Percentiles rank a stretch among this genome's conserved stretches.
phyloP scores from a whole-genome alignment of 2,888 invertebrate species.

The Amiota minor region DNA sequence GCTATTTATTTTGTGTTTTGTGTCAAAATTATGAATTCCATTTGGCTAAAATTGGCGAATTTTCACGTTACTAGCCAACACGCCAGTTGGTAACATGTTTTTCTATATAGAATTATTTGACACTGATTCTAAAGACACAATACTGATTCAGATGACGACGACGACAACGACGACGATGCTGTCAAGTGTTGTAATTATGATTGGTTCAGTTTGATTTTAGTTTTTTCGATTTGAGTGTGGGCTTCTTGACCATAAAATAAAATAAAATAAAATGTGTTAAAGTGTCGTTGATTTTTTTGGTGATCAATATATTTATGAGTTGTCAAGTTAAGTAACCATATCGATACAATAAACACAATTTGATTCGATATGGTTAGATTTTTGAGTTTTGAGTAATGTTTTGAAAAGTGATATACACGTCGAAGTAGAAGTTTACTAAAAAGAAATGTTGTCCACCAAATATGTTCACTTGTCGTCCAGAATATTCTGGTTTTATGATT shows the following conservation, averaged over 20 bases:
- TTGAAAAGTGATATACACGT: no score
- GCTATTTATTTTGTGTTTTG: constrained; percentile 31
- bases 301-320: constrained; percentile 15
- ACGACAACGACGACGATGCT: not conserved
- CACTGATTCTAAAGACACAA: constrained; percentile 51
- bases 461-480: no score
- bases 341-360: no score
- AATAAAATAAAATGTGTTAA: constrained; percentile 9
- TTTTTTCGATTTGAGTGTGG: not conserved
- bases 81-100: constrained; percentile 11
- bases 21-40: constrained; percentile 60
- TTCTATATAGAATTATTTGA: constrained; percentile 63
- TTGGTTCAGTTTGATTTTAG: constrained; percentile 22
- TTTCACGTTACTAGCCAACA: constrained; percentile 4
- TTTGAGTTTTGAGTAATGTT: constrained; percentile 36
- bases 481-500: no score
- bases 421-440: no score
- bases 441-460: no score
- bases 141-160: no score
- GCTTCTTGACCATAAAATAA: not conserved
- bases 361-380: constrained; percentile 16
- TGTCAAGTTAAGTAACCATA: constrained; percentile 21
- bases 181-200: constrained; percentile 46
- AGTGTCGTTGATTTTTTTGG: constrained; percentile 13
- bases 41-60: constrained; percentile 42